Evolutionary conservation across 2,888 invertebrate species (phyloP).

Genomic region (Corythucha ciliata): DNA sequence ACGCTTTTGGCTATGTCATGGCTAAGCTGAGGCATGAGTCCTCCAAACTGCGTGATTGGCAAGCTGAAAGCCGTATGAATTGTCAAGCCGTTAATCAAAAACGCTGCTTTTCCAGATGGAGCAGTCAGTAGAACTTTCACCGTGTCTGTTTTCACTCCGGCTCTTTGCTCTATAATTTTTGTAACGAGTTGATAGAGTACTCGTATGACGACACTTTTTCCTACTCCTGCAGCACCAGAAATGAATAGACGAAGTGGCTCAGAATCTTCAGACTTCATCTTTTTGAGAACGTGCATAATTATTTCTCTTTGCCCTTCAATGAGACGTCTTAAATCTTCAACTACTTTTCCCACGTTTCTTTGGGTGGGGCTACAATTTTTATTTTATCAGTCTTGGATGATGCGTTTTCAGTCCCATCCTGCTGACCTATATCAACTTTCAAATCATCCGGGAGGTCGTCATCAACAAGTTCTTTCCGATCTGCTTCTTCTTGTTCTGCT

Average conservation of each 20-base stretch:
- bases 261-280: background rate
- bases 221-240: background rate
- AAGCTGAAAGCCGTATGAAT: conserved; percentile 27
- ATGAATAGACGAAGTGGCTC: too few species aligned
- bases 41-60: conserved; percentile 23
- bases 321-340: background rate
- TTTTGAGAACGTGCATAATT: background rate
- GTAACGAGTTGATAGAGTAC: background rate
- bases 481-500: background rate
- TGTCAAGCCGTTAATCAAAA: conserved; percentile 25
- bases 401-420: background rate
- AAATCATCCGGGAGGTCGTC: background rate
- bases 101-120: conserved; percentile 23
- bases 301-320: background rate
- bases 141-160: conserved; percentile 2
- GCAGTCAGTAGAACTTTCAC: conserved; percentile 18
- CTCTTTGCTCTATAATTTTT: conserved; percentile 1
- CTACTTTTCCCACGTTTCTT: background rate
- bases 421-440: background rate
- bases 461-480: background rate
- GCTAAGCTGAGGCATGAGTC: conserved; percentile 17
- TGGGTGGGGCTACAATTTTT: background rate
- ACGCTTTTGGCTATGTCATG: background rate
- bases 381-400: background rate
- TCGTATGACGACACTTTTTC: background rate